Conservation (phyloP, 2,888 invertebrate species). For the Cantharis rustica region DNA sequence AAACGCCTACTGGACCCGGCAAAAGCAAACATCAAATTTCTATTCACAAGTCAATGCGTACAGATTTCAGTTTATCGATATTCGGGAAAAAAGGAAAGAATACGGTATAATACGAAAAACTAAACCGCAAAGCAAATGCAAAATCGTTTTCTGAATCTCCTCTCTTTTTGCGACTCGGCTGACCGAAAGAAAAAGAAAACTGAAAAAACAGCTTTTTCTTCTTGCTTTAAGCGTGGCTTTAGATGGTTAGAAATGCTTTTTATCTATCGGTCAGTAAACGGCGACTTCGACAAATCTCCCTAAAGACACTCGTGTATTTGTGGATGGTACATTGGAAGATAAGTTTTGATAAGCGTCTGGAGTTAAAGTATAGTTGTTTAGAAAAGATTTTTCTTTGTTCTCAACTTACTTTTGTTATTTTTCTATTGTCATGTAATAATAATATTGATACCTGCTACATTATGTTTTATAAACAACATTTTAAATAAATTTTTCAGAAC, state of each 20-base stretch:
- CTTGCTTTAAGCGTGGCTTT: conserved; percentile 11
- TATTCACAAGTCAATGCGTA: conserved; percentile 30
- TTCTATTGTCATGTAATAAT: background rate
- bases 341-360: conserved; percentile 31
- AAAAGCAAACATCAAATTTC: conserved; percentile 29
- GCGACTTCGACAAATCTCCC: conserved; percentile 31
- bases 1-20: conserved; percentile 16
- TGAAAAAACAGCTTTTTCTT: conserved; percentile 14
- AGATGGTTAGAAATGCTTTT: conserved; percentile 19
- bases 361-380: conserved; percentile 25
- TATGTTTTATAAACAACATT: background rate
- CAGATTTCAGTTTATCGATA: conserved; percentile 27
- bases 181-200: conserved; percentile 11
- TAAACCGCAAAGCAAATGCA: conserved; percentile 16
- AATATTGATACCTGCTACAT: background rate
- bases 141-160: conserved; percentile 13
- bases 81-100: conserved; percentile 9
- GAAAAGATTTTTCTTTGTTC: conserved; percentile 27
- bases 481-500: background rate
- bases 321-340: conserved; percentile 28
- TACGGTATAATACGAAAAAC: background rate
- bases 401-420: background rate
- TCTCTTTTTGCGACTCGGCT: conserved; percentile 7
- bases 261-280: conserved; percentile 29
- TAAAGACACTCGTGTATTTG: conserved; percentile 28